Evolutionary conservation across 2,113 vertebrate species (phyloP).

Genomic region (Phrynosoma platyrhinos): DNA sequence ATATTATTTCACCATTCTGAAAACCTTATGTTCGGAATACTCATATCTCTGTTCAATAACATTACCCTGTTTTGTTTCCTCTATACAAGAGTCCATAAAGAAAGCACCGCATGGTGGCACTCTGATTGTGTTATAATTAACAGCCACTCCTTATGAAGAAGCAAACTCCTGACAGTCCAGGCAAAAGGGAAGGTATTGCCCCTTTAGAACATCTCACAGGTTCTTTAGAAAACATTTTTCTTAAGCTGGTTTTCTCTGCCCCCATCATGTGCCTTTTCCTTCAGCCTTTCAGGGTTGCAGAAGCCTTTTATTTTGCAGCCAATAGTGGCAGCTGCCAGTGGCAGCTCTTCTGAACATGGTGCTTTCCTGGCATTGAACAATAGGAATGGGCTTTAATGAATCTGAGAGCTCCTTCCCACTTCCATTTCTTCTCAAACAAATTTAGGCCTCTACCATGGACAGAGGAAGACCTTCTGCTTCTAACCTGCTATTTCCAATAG

Average conservation of each 20-base stretch:
- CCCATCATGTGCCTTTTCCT: background rate
- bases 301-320: constrained; percentile 19
- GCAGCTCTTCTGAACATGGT: background rate
- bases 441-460: background rate
- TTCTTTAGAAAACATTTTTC: background rate
- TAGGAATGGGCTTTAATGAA: constrained; percentile 18
- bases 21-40: background rate
- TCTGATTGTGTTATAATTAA: constrained; percentile 63
- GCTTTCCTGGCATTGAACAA: constrained; percentile 9
- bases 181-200: constrained; percentile 8
- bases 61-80: constrained; percentile 13
- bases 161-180: background rate
- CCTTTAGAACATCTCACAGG: background rate
- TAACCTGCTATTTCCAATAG: constrained; percentile 6
- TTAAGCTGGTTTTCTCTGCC: rapidly evolving
- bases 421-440: background rate
- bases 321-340: constrained; percentile 6
- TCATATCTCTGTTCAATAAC: background rate
- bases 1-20: background rate
- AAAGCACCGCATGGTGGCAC: constrained; percentile 69
- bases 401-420: background rate
- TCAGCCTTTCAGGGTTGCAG: constrained; percentile 4
- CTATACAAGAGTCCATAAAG: background rate
- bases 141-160: constrained; percentile 36
- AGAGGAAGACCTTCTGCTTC: background rate